Evolutionary conservation across 1,140 invertebrate genomes (phyloP), one percentile per base, ranked within the genome.

Genomic region (Solen grandis): DNA sequence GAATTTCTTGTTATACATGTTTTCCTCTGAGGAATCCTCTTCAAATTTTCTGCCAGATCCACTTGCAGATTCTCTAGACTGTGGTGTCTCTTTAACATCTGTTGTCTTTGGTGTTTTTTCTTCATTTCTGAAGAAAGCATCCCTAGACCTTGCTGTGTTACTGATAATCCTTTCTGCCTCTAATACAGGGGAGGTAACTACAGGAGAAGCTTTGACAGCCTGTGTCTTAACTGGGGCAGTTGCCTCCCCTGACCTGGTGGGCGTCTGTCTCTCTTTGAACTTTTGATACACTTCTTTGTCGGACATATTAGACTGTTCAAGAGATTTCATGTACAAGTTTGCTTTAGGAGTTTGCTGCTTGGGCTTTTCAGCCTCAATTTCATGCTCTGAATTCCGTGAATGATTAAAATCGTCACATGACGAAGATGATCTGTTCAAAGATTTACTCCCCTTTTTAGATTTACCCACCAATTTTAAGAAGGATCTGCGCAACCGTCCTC

Each of bases 391-490:
- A 14, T 27, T 19, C n/a, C 29, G n/a, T 5, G 29, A 60, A 22
- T 3, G 2, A 27, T 46, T 46, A 46, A 46, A 19, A 10, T 8
- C 65, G 16, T 78, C 63, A 59, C 33, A 19, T 19, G 63, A 57
- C 5, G 36, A 66, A 22, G 68, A 63, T 0, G 54, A 60, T 50
- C 59, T 68, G 27, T 69, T 68, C 13, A 27, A 22, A 22, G 63
- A 59, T 35, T 78, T 69, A 13, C 22, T 36, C 13, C 25, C 27
- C 54, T 72, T 80, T 27, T 59, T 60, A 0, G 66, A 69, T 14
- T 83, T 83, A 8, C 85, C 86, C 35, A 88, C 83, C 1, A 88
- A 65, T 76, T 86, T 86, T 62, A 87, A 66, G 33, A 88, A 85
- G 10, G 88, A 88, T 57, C 81, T 79, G 16, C 88, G 65, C n/a